Evolutionary conservation across 1,140 invertebrate genomes (phyloP).

Genomic region (Papilio dardanus): DNA sequence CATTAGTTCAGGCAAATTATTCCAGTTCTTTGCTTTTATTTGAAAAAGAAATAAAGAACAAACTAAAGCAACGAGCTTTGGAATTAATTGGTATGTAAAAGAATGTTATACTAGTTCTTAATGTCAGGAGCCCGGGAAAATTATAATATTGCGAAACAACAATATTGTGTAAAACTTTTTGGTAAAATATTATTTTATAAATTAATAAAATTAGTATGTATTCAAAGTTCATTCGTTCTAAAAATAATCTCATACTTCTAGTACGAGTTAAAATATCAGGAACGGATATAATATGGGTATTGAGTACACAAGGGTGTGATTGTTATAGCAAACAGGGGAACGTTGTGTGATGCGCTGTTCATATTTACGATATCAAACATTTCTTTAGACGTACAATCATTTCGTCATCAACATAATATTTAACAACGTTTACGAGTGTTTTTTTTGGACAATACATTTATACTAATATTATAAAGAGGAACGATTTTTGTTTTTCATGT

Average conservation of each 20-base stretch:
- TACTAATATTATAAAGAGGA: no score
- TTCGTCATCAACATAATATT: no score
- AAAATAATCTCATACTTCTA: neutral
- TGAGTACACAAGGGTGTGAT: neutral
- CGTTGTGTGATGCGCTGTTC: neutral
- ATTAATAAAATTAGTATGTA: no score
- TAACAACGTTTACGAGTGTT: no score
- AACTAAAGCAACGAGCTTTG: neutral
- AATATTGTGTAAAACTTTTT: no score
- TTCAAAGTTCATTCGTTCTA: neutral
- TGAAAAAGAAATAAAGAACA: neutral
- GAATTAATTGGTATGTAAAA: neutral
- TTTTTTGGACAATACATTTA: no score
- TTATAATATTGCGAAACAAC: no score
- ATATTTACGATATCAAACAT: neutral
- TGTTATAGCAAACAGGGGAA: neutral
- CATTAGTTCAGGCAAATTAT: constrained; percentile 13
- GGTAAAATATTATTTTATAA: no score
- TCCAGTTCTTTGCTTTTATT: constrained; percentile 1
- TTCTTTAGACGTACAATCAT: no score
- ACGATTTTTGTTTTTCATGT: no score
- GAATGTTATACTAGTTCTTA: neutral
- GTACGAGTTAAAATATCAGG: no score
- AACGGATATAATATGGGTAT: neutral
- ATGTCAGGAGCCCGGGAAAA: no score